Evolutionary conservation across 2,113 vertebrate species (phyloP).

Genomic region (Phycodurus eques): DNA sequence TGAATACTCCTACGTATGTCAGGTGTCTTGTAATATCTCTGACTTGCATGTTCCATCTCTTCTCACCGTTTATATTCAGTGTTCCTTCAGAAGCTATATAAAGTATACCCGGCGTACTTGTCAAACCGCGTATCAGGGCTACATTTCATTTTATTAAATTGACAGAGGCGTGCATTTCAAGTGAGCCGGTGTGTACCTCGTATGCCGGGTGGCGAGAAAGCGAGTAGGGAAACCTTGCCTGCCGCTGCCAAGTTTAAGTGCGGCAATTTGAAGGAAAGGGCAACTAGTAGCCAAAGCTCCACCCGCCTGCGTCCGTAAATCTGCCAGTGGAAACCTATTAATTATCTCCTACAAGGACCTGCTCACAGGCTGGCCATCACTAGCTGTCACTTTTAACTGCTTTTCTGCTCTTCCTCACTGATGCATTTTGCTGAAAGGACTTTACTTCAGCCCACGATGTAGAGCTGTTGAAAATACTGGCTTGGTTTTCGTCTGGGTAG

Average conservation of each 20-base stretch:
- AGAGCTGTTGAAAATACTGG: constrained; percentile 34
- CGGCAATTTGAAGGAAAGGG: constrained; percentile 51
- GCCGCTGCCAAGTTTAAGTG: constrained; percentile 47
- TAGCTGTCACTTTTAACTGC: constrained; percentile 66
- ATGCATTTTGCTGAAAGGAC: constrained; percentile 43
- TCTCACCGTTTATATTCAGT: background rate
- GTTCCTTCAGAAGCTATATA: background rate
- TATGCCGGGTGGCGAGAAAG: background rate
- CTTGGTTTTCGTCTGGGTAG: constrained; percentile 27
- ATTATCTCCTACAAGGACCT: constrained; percentile 67
- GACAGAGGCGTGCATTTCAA: constrained; percentile 7
- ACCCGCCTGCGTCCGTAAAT: constrained; percentile 55
- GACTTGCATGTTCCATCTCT: background rate
- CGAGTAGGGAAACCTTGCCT: constrained; percentile 31
- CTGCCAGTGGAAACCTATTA: constrained; percentile 66
- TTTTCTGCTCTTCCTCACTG: constrained; percentile 41
- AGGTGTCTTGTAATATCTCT: background rate
- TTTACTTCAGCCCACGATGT: constrained; percentile 39
- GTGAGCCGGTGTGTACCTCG: background rate
- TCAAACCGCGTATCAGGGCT: background rate
- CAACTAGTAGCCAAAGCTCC: constrained; percentile 40
- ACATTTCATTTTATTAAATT: constrained; percentile 20
- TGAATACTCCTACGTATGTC: background rate
- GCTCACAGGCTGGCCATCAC: constrained; percentile 58
- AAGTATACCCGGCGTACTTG: background rate